Evolutionary conservation across 2,113 vertebrate species (phyloP).

Genomic region (Gulo gulo): DNA sequence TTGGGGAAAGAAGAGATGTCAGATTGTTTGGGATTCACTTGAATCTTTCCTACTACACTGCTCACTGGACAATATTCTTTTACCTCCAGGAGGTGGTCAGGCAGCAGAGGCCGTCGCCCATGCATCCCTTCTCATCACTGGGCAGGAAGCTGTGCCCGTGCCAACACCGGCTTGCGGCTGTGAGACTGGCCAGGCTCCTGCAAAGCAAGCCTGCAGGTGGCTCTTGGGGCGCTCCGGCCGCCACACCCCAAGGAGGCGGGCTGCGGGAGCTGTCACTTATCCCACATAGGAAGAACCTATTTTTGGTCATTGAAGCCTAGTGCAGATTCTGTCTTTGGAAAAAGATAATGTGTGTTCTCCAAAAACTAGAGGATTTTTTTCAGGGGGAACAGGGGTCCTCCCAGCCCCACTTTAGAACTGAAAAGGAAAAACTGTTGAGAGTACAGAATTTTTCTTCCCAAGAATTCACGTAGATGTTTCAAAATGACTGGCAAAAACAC

Average conservation of each 20-base stretch:
- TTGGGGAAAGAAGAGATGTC: background rate
- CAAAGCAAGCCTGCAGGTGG: background rate
- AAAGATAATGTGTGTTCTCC: background rate
- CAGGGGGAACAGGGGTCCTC: background rate
- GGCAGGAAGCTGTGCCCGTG: background rate
- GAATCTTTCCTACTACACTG: background rate
- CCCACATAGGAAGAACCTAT: background rate
- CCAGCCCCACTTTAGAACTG: background rate
- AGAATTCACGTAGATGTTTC: background rate
- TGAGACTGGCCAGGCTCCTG: background rate
- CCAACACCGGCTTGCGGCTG: background rate
- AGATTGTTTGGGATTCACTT: background rate
- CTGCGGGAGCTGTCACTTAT: background rate
- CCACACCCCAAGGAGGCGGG: background rate
- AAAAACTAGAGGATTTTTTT: background rate
- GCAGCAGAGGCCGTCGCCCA: background rate
- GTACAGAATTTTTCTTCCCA: background rate
- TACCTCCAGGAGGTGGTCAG: background rate
- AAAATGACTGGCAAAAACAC: background rate
- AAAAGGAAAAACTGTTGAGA: background rate
- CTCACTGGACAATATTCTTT: background rate
- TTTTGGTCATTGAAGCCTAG: background rate
- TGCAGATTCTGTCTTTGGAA: background rate
- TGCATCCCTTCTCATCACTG: background rate
- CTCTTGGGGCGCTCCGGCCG: background rate